A percentile compares a stretch with the other conserved stretches of the same genome.
These are phyloP conservation scores for Octomys mimax DNA, from an alignment of 2,797 vertebrate genomes.

Conservation along the genomic window DNA sequence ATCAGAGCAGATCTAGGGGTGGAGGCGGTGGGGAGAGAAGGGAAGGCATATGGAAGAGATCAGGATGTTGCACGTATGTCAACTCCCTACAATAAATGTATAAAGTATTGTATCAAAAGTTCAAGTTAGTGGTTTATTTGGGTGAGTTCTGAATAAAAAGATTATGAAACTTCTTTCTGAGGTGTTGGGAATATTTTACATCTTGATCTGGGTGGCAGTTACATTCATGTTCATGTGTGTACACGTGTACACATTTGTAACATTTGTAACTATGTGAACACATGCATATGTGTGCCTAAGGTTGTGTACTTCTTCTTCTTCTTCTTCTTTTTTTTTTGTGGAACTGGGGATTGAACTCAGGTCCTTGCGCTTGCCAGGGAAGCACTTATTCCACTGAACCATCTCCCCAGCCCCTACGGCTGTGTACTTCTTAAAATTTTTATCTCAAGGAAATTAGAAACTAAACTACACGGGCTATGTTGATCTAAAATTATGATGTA, in stretches of 20 bases:
- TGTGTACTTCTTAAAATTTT: slow-evolving; percentile 14
- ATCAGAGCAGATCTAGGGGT: not conserved
- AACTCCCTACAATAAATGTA: not conserved
- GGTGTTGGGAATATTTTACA: not conserved
- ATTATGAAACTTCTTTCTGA: not conserved
- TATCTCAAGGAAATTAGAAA: slow-evolving; percentile 52
- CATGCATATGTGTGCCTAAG: not conserved
- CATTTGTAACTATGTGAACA: not conserved
- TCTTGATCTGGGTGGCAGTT: not conserved
- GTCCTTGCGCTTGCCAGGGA: too few species aligned
- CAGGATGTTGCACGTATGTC: not conserved
- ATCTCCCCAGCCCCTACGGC: too few species aligned
- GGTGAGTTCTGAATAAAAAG: not conserved
- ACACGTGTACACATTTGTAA: not conserved
- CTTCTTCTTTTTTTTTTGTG: too few species aligned
- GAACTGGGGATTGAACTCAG: too few species aligned
- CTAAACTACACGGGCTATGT: slow-evolving; percentile 7
- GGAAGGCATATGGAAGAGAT: not conserved
- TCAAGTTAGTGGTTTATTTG: slow-evolving; percentile 9
- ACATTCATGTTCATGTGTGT: not conserved
- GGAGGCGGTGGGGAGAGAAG: not conserved
- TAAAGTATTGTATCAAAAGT: not conserved
- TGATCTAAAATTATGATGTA: slow-evolving; percentile 27
- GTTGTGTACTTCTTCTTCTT: too few species aligned
- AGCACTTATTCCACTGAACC: too few species aligned